Evolutionary conservation across 2,888 invertebrate species (phyloP).

Genomic region (Anarsia innoxiella): DNA sequence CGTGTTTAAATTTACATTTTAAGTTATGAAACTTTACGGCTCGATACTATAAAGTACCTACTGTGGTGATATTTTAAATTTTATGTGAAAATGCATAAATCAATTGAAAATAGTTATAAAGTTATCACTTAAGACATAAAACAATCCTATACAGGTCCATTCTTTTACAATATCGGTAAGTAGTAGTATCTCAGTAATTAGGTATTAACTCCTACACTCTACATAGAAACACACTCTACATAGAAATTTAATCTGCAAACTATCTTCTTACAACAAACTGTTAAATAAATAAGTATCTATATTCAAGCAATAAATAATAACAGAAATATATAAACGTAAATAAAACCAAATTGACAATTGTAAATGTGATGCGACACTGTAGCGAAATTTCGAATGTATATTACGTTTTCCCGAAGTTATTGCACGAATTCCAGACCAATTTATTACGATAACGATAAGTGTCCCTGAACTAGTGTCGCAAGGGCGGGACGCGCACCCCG

Average conservation of each 20-base stretch:
- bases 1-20: conserved; percentile 52
- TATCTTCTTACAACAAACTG: no score
- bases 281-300: no score
- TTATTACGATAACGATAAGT: conserved; percentile 71
- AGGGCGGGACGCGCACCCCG: conserved; percentile 35
- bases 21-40: conserved; percentile 1
- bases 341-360: conserved; percentile 6
- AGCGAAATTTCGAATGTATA: conserved; percentile 41
- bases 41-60: neutral
- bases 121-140: no score
- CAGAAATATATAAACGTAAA: conserved; percentile 7
- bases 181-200: no score
- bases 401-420: conserved; percentile 57
- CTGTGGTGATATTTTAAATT: neutral
- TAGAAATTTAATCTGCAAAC: neutral
- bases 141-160: no score
- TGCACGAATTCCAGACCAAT: conserved; percentile 64
- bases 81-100: neutral
- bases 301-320: no score
- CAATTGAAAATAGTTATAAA: no score
- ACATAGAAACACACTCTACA: neutral
- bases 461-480: conserved; percentile 61
- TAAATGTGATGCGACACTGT: conserved; percentile 25
- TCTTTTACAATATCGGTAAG: no score
- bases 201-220: no score